Evolutionary conservation across 2,113 vertebrate species (phyloP), one percentile per base, ranked within the genome.

Genomic region (Pachycephala philippinensis): DNA sequence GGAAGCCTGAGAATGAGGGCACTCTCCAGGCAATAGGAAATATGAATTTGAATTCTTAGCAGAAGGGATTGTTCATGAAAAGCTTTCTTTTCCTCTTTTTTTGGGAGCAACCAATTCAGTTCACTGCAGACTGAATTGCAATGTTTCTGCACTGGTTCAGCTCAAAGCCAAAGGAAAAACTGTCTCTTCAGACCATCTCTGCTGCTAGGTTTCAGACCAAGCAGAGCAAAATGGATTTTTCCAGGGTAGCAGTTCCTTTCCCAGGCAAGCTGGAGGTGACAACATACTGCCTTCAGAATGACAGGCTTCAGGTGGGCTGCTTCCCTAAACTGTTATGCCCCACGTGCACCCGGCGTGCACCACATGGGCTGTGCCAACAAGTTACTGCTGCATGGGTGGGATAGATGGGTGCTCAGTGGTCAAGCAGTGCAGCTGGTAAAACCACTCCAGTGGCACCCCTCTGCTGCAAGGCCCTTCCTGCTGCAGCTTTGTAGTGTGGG

Each of bases 321-420:
- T 59, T 79, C 69, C 65, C 57, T 35, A 83, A 64, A 53, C 6
- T 19, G 31, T 8, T 39, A 10, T 7, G 17, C 30, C 17, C 27
- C 44, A 18, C 10, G 1, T 10, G 6, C 37, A 60, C 30, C 23
- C 35, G 49, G 30, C 0, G 0, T 30, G 50, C 15, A 44, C 27
- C 42, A 15, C 22, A 2, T 2, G 5, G 52, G 42, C 49, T 76
- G 26, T 53, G 59, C 82, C 65, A 72, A 9, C 11, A 39, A 10
- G 21, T 40, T 49, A 14, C 15, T 64, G 52, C 45, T n/a, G 26
- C 4, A 0, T 33, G 75, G 66, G 35, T 68, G 76, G 28, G n/a
- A 57, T 11, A 40, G 14, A 24, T 2, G 16, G 24, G 30, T 31
- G 44, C 16, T 11, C 59, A 17, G 31, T 3, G 8, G 23, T 47